Base-by-base conservation (phyloP, 2,888 invertebrate genomes). In the Leucoma salicis region DNA sequence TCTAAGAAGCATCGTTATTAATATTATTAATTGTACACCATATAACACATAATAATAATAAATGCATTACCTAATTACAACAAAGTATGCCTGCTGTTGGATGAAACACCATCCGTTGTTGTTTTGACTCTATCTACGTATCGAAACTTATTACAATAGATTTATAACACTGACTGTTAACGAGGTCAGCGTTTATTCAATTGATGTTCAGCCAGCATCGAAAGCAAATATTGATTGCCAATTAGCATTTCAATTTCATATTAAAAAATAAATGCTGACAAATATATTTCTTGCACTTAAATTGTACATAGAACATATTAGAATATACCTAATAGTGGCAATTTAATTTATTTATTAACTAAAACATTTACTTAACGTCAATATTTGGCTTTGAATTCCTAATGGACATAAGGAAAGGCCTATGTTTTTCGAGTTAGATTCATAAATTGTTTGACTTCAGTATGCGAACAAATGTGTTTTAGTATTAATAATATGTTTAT, bases 71-170 rank as follows among this genome's bases (percentile, higher is more conserved):
- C 15, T 28, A 32, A 31, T 35, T 18, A 21, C 11, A 24, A 31
- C 16, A 38, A 18, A 15, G 6, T 18, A 11, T 14, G 10, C 8
- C 35, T 29, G 32, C 14, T 27, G 43, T 49, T 39, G 31, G 37
- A 47, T 12, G 52, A 35, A 55, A 49, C 31, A 52, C 27, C 48
- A 46, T 48, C 43, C 44, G 39, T 21, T 33, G 31, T 46, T 49
- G 28, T 46, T 42, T 47, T 36, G 33, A 39, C 33, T 29, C 39
- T 54, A 59, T 57, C 60, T 42, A 40, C 41, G 31, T 45, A 49
- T 48, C 48, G 37, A 46, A 34, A 54, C 40, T 49, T 45, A 57
- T 54, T 48, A 42, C 41, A 51, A 42, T 14, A 47, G 39, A 59
- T 52, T 52, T 60, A 57, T 57, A 54, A 43, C 45, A 18, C 10